Evolutionary conservation across 1,140 invertebrate species (phyloP).

Genomic region (Eriosoma lanigerum): DNA sequence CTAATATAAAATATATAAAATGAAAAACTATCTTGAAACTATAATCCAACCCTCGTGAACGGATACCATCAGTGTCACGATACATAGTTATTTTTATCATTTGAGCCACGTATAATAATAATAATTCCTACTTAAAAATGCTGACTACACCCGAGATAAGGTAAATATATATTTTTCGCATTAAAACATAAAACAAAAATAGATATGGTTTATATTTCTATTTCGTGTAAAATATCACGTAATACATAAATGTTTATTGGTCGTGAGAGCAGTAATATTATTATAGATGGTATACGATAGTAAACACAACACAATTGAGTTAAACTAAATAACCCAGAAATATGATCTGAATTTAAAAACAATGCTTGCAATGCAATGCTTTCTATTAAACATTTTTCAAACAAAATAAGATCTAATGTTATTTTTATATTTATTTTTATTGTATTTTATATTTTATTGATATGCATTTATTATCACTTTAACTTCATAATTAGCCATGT

Average conservation of each 20-base stretch:
- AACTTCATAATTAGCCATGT: too few species aligned
- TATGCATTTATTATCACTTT: too few species aligned
- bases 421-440: not conserved
- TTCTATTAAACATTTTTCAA: not conserved
- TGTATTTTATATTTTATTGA: too few species aligned
- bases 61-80: constrained; percentile 40
- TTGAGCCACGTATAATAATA: constrained; percentile 16
- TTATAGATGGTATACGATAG: not conserved
- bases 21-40: not conserved
- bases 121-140: constrained; percentile 17
- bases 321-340: constrained; percentile 6
- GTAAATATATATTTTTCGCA: not conserved
- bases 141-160: not conserved
- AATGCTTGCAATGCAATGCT: too few species aligned
- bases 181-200: not conserved
- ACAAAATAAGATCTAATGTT: not conserved
- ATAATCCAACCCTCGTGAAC: not conserved
- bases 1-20: constrained; percentile 8
- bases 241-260: constrained; percentile 1
- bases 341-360: constrained; percentile 19
- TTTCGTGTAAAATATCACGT: not conserved
- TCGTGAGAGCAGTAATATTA: constrained; percentile 3
- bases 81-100: constrained; percentile 21
- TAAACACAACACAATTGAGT: not conserved
- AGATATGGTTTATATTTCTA: not conserved